Base-by-base conservation (phyloP, 2,888 invertebrate species). In the Philonicus albiceps region DNA sequence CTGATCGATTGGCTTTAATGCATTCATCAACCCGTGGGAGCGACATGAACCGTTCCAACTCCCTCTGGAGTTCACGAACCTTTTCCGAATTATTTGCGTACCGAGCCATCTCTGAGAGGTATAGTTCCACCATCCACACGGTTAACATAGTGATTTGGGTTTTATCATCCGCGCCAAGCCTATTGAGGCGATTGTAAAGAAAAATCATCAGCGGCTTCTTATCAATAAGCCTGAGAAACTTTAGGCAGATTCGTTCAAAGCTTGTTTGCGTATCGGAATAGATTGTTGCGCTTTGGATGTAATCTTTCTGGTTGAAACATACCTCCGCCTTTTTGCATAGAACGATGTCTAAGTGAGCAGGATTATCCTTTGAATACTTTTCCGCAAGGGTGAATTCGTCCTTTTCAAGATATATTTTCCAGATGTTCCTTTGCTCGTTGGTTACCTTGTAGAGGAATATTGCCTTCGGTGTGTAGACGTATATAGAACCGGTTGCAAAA, bases 91-190 rank as follows among this genome's bases (percentile, higher is more conserved):
- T 86, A 27, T 87, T 73, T 11, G 91, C 90, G 74, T 87, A 76
- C 86, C 89, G 88, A n/a, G 98, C 97, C 86, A 99, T 93, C 92
- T 98, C 96, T 86, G 96, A 97, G 88, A 99, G 93, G 91, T 96
- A 98, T 40, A 99, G 93, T 92, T 99, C 99, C 0, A 98, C 95
- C 89, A 99, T 94, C 99, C 99, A 99, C 86, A 98, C 95, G 0
- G 98, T 96, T 53, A 99, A 94, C 95, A 98, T 97, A 0, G 98
- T 98, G 80, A 97, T 95, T 90, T 98, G 96, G 0, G 98, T 97
- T 90, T 96, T 96, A 89, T 98, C 97, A 89, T 95, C 95, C 3
- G 89, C 87, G 43, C 94, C 94, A 16, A 98, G 91, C 37, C 94
- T 94, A 30, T 96, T 95, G 84, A 99, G 92, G 91, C 98, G 97